Conservation (phyloP, 2,888 invertebrate genomes). For the Gonocerus acuteangulatus region DNA sequence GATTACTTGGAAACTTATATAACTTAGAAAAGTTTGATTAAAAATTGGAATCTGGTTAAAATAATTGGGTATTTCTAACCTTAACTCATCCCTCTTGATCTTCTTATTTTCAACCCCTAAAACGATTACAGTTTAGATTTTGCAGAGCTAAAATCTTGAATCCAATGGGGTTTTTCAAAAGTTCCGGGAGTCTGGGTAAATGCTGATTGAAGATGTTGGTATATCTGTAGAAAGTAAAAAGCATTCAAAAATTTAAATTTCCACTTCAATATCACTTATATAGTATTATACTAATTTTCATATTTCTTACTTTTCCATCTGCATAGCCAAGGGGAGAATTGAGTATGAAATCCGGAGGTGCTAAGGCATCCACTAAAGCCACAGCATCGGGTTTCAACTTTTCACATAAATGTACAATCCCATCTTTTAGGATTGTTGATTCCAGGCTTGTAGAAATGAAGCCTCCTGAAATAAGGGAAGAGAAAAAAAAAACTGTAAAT, state of each 20-base stretch:
- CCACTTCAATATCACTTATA: no score
- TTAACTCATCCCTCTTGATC: no score
- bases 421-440: constrained; percentile 44
- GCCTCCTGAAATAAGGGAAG: constrained; percentile 37
- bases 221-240: constrained; percentile 49
- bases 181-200: constrained; percentile 58
- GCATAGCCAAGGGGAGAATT: constrained; percentile 56
- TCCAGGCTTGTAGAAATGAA: constrained; percentile 40
- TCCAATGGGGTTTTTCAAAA: constrained; percentile 65
- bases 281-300: neutral
- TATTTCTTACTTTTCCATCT: constrained; percentile 50
- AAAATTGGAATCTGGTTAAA: no score
- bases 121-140: constrained; percentile 28
- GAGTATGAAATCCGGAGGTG: constrained; percentile 57
- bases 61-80: no score
- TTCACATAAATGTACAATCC: constrained; percentile 48
- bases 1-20: no score
- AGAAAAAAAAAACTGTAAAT: neutral
- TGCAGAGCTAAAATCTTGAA: constrained; percentile 53
- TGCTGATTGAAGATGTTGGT: constrained; percentile 61
- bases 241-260: no score
- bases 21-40: no score
- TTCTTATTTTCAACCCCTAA: no score
- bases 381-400: constrained; percentile 53
- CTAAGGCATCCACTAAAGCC: constrained; percentile 53